phyloP scores from a whole-genome alignment of 37 sponge, comb jelly and placozoan genomes.

The Haliclona indistincta region DNA sequence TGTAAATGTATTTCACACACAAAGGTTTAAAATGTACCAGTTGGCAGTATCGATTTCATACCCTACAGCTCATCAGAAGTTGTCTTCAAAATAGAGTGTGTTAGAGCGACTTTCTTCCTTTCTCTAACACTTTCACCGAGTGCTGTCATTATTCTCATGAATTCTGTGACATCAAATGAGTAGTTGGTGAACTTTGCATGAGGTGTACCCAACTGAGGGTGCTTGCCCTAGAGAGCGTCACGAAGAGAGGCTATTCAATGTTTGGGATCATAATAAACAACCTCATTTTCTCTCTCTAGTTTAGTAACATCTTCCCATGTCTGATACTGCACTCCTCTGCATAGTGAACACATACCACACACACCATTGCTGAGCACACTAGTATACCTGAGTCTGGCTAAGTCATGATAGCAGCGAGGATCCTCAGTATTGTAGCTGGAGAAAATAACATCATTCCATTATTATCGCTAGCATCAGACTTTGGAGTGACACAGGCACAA shows the following conservation, averaged over 20 bases:
- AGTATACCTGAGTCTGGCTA: conserved; percentile 73
- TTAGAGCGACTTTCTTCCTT: conserved; percentile 44
- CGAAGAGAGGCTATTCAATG: background rate
- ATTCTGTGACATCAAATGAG: conserved; percentile 77
- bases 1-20: background rate
- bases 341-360: background rate
- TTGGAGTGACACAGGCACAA: background rate
- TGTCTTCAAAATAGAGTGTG: too few species aligned
- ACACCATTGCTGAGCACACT: background rate
- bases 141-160: conserved; percentile 62
- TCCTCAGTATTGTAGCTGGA: conserved; percentile 86
- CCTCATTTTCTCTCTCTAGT: conserved; percentile 59
- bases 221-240: conserved; percentile 45
- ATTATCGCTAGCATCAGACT: too few species aligned
- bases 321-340: conserved; percentile 78
- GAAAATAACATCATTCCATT: too few species aligned
- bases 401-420: conserved; percentile 82
- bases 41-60: background rate
- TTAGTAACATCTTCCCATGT: conserved; percentile 81
- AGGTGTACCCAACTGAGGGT: conserved; percentile 66
- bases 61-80: background rate
- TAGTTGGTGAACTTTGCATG: conserved; percentile 94
- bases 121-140: conserved; percentile 61
- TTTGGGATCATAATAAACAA: background rate
- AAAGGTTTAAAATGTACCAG: background rate